Percentiles rank a stretch among this genome's conserved stretches.
phyloP scores from a whole-genome alignment of 2,888 invertebrate species.

The Incurvaria masculella region DNA sequence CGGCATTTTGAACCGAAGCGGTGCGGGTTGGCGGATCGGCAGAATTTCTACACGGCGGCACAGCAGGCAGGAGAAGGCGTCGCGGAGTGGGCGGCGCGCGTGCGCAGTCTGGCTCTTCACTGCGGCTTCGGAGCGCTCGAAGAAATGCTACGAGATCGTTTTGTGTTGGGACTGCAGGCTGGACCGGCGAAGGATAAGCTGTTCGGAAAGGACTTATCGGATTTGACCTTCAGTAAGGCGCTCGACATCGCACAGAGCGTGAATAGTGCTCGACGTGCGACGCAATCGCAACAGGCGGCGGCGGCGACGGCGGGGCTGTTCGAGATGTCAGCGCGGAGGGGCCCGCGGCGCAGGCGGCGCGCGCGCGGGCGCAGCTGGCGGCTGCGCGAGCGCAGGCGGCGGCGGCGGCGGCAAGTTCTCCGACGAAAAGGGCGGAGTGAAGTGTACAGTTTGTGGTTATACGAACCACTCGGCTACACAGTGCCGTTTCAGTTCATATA shows the following conservation, averaged over 20 bases:
- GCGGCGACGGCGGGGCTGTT: neutral
- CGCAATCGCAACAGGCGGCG: neutral
- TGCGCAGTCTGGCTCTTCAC: conserved; percentile 9
- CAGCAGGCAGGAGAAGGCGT: conserved; percentile 15
- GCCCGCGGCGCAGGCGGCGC: neutral
- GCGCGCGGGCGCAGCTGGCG: neutral
- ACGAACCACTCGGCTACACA: conserved; percentile 6
- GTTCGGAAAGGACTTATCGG: conserved; percentile 9
- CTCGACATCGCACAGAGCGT: conserved; percentile 14
- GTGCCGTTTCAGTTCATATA: conserved; percentile 4
- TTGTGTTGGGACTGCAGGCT: conserved; percentile 15
- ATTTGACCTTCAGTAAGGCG: conserved; percentile 11
- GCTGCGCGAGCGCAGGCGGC: neutral
- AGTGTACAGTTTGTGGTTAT: conserved; percentile 10
- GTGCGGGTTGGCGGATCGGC: conserved; percentile 12
- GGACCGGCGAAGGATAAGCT: conserved; percentile 13
- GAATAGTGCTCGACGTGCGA: conserved; percentile 9
- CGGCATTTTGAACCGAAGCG: conserved; percentile 10
- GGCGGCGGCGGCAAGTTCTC: neutral
- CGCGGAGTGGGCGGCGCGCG: conserved; percentile 14
- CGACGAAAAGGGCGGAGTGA: conserved; percentile 1
- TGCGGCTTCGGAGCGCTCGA: conserved; percentile 11
- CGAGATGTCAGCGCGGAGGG: neutral
- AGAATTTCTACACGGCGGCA: conserved; percentile 14
- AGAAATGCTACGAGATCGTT: conserved; percentile 12